Percentiles rank a stretch among this genome's conserved stretches.
phyloP scores from a whole-genome alignment of 2,113 vertebrate species.

The Chaetura pelagica region DNA sequence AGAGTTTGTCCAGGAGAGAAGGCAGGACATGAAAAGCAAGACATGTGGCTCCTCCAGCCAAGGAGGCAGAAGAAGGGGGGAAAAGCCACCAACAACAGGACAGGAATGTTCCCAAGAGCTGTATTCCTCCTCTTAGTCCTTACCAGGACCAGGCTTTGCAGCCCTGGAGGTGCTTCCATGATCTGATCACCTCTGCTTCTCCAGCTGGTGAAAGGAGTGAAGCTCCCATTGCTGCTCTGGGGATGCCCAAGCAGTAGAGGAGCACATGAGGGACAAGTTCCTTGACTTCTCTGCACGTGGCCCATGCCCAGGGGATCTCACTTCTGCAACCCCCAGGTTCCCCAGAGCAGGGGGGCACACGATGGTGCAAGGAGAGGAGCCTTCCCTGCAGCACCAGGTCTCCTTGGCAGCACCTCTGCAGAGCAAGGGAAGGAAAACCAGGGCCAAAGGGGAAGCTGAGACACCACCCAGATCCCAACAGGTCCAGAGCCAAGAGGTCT shows the following conservation, averaged over 20 bases:
- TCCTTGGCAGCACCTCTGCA: not conserved
- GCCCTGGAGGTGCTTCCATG: not conserved
- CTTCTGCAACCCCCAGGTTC: not conserved
- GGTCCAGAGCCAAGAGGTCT: too few species aligned
- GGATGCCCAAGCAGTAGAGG: not conserved
- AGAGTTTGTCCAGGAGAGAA: not conserved
- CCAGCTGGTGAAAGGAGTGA: not conserved
- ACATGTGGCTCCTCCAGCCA: not conserved
- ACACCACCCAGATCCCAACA: too few species aligned
- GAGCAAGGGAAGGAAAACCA: not conserved
- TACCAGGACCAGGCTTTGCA: not conserved
- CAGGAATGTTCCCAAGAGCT: not conserved
- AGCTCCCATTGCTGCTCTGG: not conserved
- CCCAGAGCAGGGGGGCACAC: rapidly evolving
- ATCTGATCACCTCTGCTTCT: not conserved
- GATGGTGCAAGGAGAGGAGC: not conserved
- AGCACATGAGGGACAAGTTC: too few species aligned
- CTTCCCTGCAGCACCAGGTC: not conserved
- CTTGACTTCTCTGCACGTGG: not conserved
- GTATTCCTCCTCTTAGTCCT: not conserved
- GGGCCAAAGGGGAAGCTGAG: not conserved
- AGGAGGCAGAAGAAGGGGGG: not conserved
- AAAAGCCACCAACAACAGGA: not conserved
- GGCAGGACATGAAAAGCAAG: not conserved
- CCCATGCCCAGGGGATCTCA: not conserved